Conservation (phyloP, 2,113 vertebrate species). For the Boulengeromyrus knoepffleri region DNA sequence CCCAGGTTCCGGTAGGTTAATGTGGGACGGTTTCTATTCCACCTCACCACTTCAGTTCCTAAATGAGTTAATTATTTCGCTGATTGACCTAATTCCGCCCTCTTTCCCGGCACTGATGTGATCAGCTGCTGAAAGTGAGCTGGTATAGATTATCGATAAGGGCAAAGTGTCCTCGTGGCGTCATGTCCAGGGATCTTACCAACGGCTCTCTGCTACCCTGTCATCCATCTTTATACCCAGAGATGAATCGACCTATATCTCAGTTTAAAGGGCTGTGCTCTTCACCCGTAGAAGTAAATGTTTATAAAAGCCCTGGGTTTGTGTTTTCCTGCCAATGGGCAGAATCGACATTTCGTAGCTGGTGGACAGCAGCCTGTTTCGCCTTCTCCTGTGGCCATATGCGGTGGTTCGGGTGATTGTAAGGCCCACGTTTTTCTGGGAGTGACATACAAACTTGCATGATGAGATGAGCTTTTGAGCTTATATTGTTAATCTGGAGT, state of each 20-base stretch:
- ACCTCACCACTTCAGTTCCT: neutral
- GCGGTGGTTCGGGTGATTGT: neutral
- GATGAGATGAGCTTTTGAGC: neutral
- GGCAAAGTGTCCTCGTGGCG: neutral
- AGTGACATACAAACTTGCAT: neutral
- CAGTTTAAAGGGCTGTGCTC: neutral
- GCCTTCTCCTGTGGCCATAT: neutral
- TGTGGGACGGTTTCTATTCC: neutral
- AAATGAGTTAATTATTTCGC: neutral
- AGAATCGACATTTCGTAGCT: neutral
- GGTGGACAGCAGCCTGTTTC: neutral
- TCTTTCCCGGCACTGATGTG: neutral
- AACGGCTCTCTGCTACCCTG: neutral
- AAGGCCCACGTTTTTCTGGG: neutral
- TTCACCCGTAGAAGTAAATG: neutral
- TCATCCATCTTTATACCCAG: neutral
- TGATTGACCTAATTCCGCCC: neutral
- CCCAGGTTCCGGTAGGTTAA: neutral
- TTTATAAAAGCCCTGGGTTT: neutral
- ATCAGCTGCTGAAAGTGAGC: neutral
- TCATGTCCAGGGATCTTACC: neutral
- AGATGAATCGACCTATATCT: neutral
- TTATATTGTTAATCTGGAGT: neutral
- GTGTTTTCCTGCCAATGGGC: neutral
- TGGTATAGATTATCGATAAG: neutral